Evolutionary conservation across 2,113 vertebrate genomes (phyloP), one percentile per base, ranked within the genome.

Genomic region (Mohoua ochrocephala): DNA sequence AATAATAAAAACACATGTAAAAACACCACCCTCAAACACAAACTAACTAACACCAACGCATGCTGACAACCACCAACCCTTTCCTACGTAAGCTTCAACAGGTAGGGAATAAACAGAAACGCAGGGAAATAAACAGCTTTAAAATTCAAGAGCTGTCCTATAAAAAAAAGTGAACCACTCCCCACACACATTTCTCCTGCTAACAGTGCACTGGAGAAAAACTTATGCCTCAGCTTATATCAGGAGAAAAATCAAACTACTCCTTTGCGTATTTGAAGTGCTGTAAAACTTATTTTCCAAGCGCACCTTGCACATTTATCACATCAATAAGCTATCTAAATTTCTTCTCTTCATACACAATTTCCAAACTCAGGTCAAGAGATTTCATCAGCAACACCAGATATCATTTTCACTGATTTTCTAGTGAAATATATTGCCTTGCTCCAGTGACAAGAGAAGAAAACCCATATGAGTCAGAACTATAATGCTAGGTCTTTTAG

Each of bases 11-110:
- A 20, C 2, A 47, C 22, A 42, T 19, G 50, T 18, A 23, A 88
- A 86, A 74, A 80, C 7, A 4, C 5, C 8, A 57, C 8, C 9
- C 17, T 76, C 15, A 69, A 87, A 71, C 53, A 64, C 83, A 91
- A 64, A 5, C 11, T 41, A 35, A 5, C n/a, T 63, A 31, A 84
- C 15, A 73, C 15, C 13, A 68, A n/a, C 0, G 0, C 42, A 53
- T 30, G 6, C 11, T 33, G 35, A 50, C 4, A 93, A 83, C 7
- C 35, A 74, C 54, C 59, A 93, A 92, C 4, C 6, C 39, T 35
- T 41, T 42, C 44, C 37, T 67, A 39, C 44, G 16, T 39, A 22
- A 69, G 6, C 15, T 73, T 68, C 50, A 56, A 19, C 4, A 5
- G 5, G 24, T 54, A 80, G 33, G 23, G 12, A 65, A 10, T 52